phyloP scores from a whole-genome alignment of 2,888 invertebrate species.

The Exocentrus adspersus region DNA sequence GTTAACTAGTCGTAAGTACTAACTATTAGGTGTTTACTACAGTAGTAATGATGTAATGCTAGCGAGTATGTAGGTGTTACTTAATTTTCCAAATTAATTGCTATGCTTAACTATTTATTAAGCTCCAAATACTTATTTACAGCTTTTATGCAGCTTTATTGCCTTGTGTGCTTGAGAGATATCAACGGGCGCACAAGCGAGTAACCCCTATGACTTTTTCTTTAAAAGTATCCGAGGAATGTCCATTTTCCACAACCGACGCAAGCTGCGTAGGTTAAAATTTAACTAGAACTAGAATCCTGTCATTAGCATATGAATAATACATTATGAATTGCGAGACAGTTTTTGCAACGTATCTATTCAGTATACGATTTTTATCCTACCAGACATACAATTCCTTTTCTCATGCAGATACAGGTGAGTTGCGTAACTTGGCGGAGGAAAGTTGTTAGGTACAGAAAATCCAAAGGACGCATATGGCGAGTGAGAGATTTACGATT shows the following conservation, averaged over 20 bases:
- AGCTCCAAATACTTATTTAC: no score
- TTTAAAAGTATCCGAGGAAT: not conserved
- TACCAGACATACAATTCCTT: conserved; percentile 6
- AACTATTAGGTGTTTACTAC: no score
- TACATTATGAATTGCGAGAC: conserved; percentile 23
- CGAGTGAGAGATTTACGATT: conserved; percentile 6
- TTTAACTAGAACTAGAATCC: conserved; percentile 15
- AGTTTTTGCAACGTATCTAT: conserved; percentile 37
- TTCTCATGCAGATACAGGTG: conserved; percentile 3
- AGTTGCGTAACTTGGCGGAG: conserved; percentile 7
- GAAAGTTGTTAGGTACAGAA: conserved; percentile 10
- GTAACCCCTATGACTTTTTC: not conserved
- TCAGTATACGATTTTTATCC: conserved; percentile 34
- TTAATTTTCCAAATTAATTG: no score
- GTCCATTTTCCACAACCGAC: not conserved
- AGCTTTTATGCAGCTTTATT: no score
- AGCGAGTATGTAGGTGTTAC: no score
- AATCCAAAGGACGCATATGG: conserved; percentile 6
- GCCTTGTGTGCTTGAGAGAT: no score
- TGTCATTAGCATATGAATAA: conserved; percentile 36
- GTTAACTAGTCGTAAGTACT: no score
- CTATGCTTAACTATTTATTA: no score
- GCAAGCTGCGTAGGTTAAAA: conserved; percentile 9
- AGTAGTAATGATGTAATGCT: no score
- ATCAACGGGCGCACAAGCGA: not conserved